Base-by-base conservation (phyloP, 2,113 vertebrate genomes). In the Syngnathus floridae region DNA sequence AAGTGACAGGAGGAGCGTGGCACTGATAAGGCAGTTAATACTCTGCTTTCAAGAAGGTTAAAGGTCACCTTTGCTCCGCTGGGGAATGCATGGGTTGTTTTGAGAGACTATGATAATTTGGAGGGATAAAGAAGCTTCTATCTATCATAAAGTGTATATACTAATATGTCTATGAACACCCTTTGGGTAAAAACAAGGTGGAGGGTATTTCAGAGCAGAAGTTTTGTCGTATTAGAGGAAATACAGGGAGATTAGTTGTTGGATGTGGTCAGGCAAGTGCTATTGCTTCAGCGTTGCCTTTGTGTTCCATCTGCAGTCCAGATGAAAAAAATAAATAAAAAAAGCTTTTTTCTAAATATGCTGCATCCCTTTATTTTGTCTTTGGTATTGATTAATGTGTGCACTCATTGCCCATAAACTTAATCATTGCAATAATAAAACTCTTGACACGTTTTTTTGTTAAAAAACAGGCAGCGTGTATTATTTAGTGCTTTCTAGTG, bases 21-120 rank as follows among this genome's bases (percentile, higher is more conserved):
- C 86, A 80, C 83, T 82, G 87, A 86, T 87, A 85, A 88, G 75
- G 79, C 74, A 83, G 82, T 76, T 87, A 81, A 86, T 84, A 74
- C 86, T 76, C 64, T 63, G 76, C 77, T 80, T 84, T 84, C 69
- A 57, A 64, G 68, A 71, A 70, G 83, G 86, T 79, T 83, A 88
- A 36, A 84, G 79, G 82, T 84, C 79, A n/a, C 31, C 19, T 46
- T 52, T 41, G 65, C 68, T 67, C 14, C 62, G 62, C 70, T 66
- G 54, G 40, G 66, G 73, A 64, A 62, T 45, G 69, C 19, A 62
- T 64, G 46, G 43, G n/a, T 11, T 67, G 71, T 56, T 65, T 21
- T 43, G 7, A 62, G 41, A 22, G 4, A 58, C 22, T n/a, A 12
- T 21, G 5, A 37, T n/a, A 40, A 46, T 59, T 19, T 45, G 14